Evolutionary conservation across 2,797 vertebrate species (phyloP).

Genomic region (Mallotus villosus): DNA sequence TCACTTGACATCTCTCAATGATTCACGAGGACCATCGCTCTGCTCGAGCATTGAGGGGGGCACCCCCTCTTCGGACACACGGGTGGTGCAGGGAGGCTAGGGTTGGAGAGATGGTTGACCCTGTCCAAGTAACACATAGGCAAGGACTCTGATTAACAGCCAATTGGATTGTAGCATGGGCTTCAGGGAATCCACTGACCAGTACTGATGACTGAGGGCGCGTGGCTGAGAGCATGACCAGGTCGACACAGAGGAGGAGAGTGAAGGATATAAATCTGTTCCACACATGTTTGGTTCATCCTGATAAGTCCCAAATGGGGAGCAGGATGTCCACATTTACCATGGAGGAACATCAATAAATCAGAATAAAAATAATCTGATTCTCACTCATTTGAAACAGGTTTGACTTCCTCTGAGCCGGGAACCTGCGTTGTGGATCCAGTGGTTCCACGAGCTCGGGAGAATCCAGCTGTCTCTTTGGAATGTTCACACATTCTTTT

Average conservation of each 20-base stretch:
- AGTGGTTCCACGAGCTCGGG: constrained; percentile 29
- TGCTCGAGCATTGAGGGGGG: constrained; percentile 19
- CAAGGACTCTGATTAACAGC: too few species aligned
- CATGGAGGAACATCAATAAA: constrained; percentile 28
- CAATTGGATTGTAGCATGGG: too few species aligned
- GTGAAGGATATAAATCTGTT: constrained; percentile 7
- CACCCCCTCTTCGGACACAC: constrained; percentile 13
- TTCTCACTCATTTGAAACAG: constrained; percentile 9
- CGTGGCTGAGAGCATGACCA: neutral
- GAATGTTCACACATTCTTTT: constrained; percentile 15
- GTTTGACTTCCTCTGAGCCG: neutral
- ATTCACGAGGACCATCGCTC: constrained; percentile 46
- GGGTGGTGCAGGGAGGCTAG: neutral
- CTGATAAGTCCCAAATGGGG: constrained; percentile 40
- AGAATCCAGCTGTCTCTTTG: constrained; percentile 15
- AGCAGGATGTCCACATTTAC: constrained; percentile 29
- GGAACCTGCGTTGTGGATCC: constrained; percentile 22
- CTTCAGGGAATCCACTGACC: neutral
- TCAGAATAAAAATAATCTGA: constrained; percentile 27
- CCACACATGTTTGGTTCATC: constrained; percentile 31
- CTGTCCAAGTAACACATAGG: too few species aligned
- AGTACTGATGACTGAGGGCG: neutral
- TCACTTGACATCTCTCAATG: constrained; percentile 71
- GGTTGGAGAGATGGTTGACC: too few species aligned
- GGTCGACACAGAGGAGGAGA: neutral